Evolutionary conservation across 2,888 invertebrate species (phyloP).

Genomic region (Pristionchus japonicus): DNA sequence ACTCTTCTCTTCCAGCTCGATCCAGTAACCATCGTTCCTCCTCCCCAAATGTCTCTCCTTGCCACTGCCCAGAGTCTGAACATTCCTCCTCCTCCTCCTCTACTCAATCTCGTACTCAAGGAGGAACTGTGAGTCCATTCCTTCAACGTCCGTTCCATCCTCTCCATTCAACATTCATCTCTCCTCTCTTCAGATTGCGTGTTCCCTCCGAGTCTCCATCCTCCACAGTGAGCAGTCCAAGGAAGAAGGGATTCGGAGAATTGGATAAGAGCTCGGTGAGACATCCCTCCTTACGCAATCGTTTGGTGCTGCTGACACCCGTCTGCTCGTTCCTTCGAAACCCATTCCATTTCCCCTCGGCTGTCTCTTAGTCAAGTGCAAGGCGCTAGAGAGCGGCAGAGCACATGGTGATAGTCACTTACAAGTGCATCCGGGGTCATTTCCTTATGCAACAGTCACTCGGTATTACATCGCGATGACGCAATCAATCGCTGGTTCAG

Average conservation of each 20-base stretch:
- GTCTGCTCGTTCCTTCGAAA: background rate
- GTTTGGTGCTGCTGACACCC: no score
- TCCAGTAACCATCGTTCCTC: background rate
- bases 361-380: background rate
- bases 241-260: background rate
- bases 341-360: background rate
- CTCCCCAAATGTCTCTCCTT: conserved; percentile 4
- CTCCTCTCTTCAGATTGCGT: background rate
- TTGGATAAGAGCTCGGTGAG: conserved; percentile 44
- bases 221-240: conserved; percentile 42
- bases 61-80: conserved; percentile 18
- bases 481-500: background rate
- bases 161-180: no score
- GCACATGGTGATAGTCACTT: background rate
- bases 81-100: background rate
- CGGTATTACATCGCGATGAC: background rate
- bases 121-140: conserved; percentile 26
- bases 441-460: background rate
- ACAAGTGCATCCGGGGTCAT: background rate
- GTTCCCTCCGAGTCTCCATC: conserved; percentile 44
- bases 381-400: background rate
- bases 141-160: background rate
- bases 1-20: background rate
- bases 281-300: no score
- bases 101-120: conserved; percentile 1